These are phyloP conservation scores for Scopus umbretta DNA, from an alignment of 2,113 vertebrate genomes.

Conservation along the genomic window DNA sequence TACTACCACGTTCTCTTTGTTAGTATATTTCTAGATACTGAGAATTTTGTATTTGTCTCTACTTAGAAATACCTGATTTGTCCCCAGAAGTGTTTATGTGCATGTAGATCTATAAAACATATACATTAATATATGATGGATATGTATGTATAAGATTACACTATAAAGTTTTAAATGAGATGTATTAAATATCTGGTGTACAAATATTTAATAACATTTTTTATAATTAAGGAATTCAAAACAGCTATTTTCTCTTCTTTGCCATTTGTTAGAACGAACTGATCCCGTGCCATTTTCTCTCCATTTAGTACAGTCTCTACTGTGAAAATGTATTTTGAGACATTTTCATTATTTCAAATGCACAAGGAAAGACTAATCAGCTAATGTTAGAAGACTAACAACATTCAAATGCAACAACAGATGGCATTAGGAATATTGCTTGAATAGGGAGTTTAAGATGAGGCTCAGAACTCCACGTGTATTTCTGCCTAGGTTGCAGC, in stretches of 20 bases:
- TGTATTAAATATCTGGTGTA: not conserved
- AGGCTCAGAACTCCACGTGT: not conserved
- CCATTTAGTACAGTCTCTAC: not conserved
- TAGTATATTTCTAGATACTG: not conserved
- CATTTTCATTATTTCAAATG: constrained; percentile 13
- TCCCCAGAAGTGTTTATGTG: too few relatives aligned
- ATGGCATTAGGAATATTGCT: constrained; percentile 16
- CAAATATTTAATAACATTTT: not conserved
- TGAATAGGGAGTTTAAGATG: not conserved
- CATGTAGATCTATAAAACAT: not conserved
- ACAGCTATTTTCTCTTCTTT: not conserved
- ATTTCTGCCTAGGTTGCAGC: not conserved
- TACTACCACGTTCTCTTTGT: not conserved
- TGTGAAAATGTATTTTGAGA: constrained; percentile 15
- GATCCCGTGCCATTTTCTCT: not conserved
- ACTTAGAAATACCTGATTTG: not conserved
- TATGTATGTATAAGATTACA: not conserved
- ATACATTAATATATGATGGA: not conserved
- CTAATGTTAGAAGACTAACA: constrained; percentile 3
- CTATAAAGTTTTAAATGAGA: not conserved
- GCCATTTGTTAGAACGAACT: not conserved
- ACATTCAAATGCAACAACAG: constrained; percentile 12
- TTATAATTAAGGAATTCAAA: not conserved
- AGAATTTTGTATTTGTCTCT: not conserved
- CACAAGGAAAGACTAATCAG: constrained; percentile 22